These are phyloP conservation scores for Drosophila conformis DNA, from an alignment of 2,888 invertebrate species.

Conservation along the genomic window DNA sequence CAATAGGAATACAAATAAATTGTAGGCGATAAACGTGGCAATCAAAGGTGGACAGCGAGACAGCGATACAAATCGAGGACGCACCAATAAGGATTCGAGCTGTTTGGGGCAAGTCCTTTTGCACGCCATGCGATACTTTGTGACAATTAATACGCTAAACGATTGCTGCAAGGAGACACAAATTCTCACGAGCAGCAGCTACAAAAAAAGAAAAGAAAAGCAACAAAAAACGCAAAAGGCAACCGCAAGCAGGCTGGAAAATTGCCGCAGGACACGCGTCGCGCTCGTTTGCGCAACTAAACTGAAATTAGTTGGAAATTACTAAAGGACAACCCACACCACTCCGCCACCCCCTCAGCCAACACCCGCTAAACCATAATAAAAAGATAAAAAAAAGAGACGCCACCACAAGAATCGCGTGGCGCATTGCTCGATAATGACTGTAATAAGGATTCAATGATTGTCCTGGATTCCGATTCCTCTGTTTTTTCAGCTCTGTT, in stretches of 20 bases:
- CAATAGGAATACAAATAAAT: constrained; percentile 78
- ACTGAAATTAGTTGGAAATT: constrained; percentile 78
- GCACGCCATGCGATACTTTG: constrained; percentile 72
- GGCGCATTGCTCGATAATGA: constrained; percentile 67
- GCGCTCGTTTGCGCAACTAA: constrained; percentile 74
- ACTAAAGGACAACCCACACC: constrained; percentile 30
- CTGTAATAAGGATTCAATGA: constrained; percentile 81
- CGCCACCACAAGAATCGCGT: constrained; percentile 62
- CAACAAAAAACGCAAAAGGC: constrained; percentile 25
- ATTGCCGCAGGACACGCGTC: constrained; percentile 82
- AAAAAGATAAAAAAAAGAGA: constrained; percentile 64
- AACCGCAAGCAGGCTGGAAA: constrained; percentile 67
- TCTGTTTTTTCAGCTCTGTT: constrained; percentile 14
- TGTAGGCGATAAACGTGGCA: constrained; percentile 75
- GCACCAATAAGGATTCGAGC: constrained; percentile 46
- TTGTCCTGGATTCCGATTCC: constrained; percentile 59
- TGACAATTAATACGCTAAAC: constrained; percentile 82
- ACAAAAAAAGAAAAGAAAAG: background rate
- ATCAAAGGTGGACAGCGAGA: constrained; percentile 59
- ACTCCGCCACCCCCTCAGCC: constrained; percentile 23
- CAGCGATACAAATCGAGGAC: constrained; percentile 18
- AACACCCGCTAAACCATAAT: constrained; percentile 11
- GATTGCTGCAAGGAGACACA: constrained; percentile 44
- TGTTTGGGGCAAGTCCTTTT: constrained; percentile 14
- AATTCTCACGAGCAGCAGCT: constrained; percentile 39